Evolutionary conservation across 2,888 invertebrate genomes (phyloP).

Genomic region (Hirtodrosophila histrioides): DNA sequence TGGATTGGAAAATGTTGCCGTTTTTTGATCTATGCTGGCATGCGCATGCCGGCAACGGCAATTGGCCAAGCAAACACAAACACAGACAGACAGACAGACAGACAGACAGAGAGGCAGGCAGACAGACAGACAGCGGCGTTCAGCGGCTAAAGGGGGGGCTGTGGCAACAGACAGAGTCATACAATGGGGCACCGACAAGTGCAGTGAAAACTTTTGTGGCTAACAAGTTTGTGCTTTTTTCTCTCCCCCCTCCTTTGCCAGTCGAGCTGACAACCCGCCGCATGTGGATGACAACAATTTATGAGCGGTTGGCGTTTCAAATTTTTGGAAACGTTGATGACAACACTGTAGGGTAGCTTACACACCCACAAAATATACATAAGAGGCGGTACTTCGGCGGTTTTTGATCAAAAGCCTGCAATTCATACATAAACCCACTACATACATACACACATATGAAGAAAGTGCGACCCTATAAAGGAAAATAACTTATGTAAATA

Average conservation of each 20-base stretch:
- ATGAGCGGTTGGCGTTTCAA: conserved; percentile 64
- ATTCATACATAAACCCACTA: not conserved
- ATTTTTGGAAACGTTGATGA: conserved; percentile 52
- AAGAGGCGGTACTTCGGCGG: conserved; percentile 5
- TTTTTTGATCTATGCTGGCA: conserved; percentile 75
- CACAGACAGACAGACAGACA: conserved; percentile 34
- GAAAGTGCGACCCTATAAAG: too few species aligned
- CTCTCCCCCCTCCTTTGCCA: conserved; percentile 10
- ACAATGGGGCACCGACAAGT: conserved; percentile 67
- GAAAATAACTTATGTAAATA: too few species aligned
- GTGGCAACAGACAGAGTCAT: conserved; percentile 30
- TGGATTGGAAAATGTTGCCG: conserved; percentile 67
- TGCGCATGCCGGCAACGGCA: conserved; percentile 71
- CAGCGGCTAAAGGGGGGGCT: conserved; percentile 14
- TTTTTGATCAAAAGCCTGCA: conserved; percentile 9
- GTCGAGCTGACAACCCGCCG: conserved; percentile 25
- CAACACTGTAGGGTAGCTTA: conserved; percentile 30
- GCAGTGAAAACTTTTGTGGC: conserved; percentile 68
- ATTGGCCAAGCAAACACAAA: conserved; percentile 64
- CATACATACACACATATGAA: too few species aligned
- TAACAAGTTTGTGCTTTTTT: conserved; percentile 57
- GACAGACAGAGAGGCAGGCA: conserved; percentile 3
- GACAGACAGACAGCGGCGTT: not conserved
- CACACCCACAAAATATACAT: conserved; percentile 22
- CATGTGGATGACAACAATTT: conserved; percentile 62